Evolutionary conservation across 1,140 invertebrate species (phyloP), one percentile per base, ranked within the genome.

Genomic region (Liolophura sinensis): DNA sequence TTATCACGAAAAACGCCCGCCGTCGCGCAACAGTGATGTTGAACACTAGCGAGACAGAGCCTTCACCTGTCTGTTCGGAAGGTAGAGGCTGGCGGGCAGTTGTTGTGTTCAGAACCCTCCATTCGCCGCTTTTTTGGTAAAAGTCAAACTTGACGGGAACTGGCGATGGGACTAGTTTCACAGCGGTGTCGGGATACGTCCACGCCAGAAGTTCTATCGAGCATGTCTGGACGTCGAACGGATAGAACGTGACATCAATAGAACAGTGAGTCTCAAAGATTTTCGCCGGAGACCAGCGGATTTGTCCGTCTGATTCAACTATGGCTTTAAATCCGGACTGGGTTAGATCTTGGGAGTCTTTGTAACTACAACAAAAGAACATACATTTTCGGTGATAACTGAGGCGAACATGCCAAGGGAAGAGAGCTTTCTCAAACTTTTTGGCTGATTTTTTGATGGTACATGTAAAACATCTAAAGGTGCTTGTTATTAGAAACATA

Each of bases 181-280:
- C 55, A 1, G 59, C 64, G 14, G 65, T 52, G 25, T 63, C 56
- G 11, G 60, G 67, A 82, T 97, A 98, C 0, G 93, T 96, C 95
- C 96, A 98, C 0, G 93, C 96, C 1, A 95, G 95, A 75, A 97
- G 96, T 85, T 95, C 95, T 92, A 97, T 95, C 84, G 93, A 92
- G 85, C 95, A 98, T 25, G 92, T 93, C 82, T 97, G 95, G 83
- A 94, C 64, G 86, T 97, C 95, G 80, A 97, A 98, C 1, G 95
- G 74, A 64, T 72, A 78, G 60, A 67, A 76, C 1, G 70, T 73
- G 14, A 97, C 96, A 79, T 97, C 94, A 64, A 73, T 73, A 27
- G 63, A 62, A 62, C 96, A 99, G 1, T 94, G 95, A 1, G 94
- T 96, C 80, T 97, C 96, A 81, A 97, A 97, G 79, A 98, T 97